Base-by-base conservation (phyloP, 2,888 invertebrate genomes). In the Hartigia nigra region DNA sequence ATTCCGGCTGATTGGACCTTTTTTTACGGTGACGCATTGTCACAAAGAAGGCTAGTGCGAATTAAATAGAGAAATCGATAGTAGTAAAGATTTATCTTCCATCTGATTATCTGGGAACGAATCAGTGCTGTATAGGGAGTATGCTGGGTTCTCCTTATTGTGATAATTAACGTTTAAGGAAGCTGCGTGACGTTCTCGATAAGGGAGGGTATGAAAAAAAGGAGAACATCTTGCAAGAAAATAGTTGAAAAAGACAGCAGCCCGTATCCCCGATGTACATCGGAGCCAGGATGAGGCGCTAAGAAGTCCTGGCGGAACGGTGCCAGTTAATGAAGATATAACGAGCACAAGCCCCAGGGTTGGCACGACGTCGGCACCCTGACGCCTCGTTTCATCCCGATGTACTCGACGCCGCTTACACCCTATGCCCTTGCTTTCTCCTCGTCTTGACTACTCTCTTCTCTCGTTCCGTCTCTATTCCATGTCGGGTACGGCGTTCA, bases 281-380 rank as follows among this genome's bases (percentile, higher is more conserved):
- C 55, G 55, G 23, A 55, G 55, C 55, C 55, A 55, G 55, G 55
- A 72, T 12, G 72, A 72, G 82, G 83, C 81, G 84, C 86, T 84
- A 84, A 85, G 87, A 84, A 88, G 86, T 87, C 87, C 84, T 83
- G 85, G 82, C 72, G 72, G 72, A 72, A 31, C 72, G 72, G 31
- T 83, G 81, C 80, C 83, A 85, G 84, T 87, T 90, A 90, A 90
- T 90, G 88, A 90, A 90, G 90, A 90, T 89, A 90, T 88, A 90
- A 90, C 89, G 90, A 88, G 88, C 85, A 81, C 80, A 84, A 82
- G 85, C 85, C 87, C 82, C 85, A 83, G 86, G 87, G 86, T 86
- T 86, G 86, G 82, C 84, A 84, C 31, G 72, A 84, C 86, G 85
- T 84, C 84, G 82, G 83, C 85, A 83, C 84, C 84, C 83, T 84